Base-by-base conservation (phyloP, 2,113 vertebrate species). In the Erythrocercus mccallii region DNA sequence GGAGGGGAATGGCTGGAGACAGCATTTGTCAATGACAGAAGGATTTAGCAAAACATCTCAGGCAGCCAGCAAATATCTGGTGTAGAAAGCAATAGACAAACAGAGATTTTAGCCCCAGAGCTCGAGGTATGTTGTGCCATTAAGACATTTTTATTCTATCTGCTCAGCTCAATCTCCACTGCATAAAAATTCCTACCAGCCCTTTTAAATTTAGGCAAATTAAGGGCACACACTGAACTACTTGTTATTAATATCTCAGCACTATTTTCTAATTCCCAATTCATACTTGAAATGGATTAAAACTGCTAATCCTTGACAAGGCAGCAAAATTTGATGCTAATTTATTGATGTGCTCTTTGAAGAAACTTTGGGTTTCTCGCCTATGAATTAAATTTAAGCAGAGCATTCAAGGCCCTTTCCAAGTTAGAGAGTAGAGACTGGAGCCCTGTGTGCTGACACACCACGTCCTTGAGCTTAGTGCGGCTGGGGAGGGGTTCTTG, bases 211-310 rank as follows among this genome's bases (percentile, higher is more conserved):
- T 40, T 50, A 92, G 81, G 78, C 38, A 73, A 94, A 95, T 92
- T 57, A 96, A 94, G 87, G 84, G 74, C 81, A 91, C 50, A 22
- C 42, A 85, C 38, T 73, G 78, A 95, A 80, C 81, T 91, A 47
- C 86, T 87, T 73, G 78, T 91, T 97, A 95, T 95, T 92, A 91
- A 85, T 94, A 95, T 90, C 92, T 95, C 94, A 90, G 84, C 90
- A 62, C 62, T 92, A 91, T 94, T 95, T 96, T 82, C 81, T 90
- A 95, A 95, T 92, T 97, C 91, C 91, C 74, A 85, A 14, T 73
- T 91, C 89, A 80, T 61, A 70, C 87, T 70, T 79, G 61, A 96
- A 91, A 89, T 62, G 61, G 87, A 95, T 95, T 94, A 86, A 95
- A 94, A 90, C 70, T 16, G 58, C 66, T 93, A 96, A 95, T 95